Conservation (phyloP, 2,888 invertebrate species). For the Luperina nickerlii region DNA sequence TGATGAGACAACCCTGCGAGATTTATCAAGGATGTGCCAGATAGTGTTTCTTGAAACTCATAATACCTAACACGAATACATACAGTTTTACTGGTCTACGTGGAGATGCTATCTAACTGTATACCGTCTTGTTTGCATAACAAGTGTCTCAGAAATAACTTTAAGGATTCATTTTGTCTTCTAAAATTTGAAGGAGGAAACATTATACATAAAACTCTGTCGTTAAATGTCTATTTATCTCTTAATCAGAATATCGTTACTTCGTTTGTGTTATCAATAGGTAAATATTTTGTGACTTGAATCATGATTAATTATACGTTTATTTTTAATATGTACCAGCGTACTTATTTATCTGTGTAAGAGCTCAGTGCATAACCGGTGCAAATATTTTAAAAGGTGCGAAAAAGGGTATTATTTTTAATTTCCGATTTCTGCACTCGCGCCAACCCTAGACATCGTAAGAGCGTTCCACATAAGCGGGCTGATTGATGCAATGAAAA, state of each 20-base stretch:
- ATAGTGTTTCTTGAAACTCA: constrained; percentile 61
- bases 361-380: constrained; percentile 29
- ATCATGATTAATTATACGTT: constrained; percentile 43
- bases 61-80: constrained; percentile 53
- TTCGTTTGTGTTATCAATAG: constrained; percentile 28
- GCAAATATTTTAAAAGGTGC: constrained; percentile 4
- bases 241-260: constrained; percentile 41
- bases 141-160: constrained; percentile 50
- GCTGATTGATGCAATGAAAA: constrained; percentile 90
- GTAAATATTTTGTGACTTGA: constrained; percentile 31
- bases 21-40: constrained; percentile 78
- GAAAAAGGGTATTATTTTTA: neutral
- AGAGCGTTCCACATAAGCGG: constrained; percentile 76
- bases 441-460: constrained; percentile 78
- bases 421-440: neutral
- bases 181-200: constrained; percentile 52
- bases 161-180: constrained; percentile 33
- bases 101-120: constrained; percentile 63
- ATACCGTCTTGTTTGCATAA: constrained; percentile 60
- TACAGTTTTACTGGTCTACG: constrained; percentile 60
- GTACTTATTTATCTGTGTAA: neutral
- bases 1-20: constrained; percentile 83
- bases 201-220: constrained; percentile 45
- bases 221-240: constrained; percentile 34
- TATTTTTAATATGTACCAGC: constrained; percentile 43